phyloP scores from a whole-genome alignment of 2,797 vertebrate species.

The Gadopsis bispinosus region DNA sequence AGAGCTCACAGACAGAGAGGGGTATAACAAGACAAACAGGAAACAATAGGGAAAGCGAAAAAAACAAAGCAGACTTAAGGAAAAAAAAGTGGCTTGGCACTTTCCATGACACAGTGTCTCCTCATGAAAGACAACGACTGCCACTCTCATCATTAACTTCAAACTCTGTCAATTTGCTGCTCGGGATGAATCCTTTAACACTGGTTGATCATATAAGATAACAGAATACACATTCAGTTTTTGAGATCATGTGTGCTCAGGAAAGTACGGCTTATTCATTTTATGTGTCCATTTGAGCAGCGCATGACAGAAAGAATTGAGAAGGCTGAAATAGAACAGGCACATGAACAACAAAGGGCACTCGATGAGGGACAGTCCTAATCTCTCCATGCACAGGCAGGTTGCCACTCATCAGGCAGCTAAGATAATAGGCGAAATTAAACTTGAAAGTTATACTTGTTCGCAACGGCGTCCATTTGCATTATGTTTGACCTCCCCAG shows the following conservation, averaged over 20 bases:
- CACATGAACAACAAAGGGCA: slow-evolving; percentile 7
- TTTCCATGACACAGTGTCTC: too few species aligned
- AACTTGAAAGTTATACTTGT: slow-evolving; percentile 62
- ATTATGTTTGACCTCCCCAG: slow-evolving; percentile 78
- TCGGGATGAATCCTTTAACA: not conserved
- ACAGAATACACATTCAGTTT: not conserved
- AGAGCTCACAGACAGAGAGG: too few species aligned
- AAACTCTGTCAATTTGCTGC: not conserved
- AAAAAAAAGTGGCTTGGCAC: too few species aligned
- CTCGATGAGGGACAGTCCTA: slow-evolving; percentile 39
- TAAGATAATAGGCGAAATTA: slow-evolving; percentile 62
- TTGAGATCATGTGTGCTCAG: not conserved
- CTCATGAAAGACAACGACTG: not conserved
- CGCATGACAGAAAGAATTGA: slow-evolving; percentile 24
- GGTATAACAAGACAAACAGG: too few species aligned
- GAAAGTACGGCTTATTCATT: slow-evolving; percentile 12
- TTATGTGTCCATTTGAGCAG: slow-evolving; percentile 15
- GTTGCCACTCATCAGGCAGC: slow-evolving; percentile 45
- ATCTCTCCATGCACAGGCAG: slow-evolving; percentile 51
- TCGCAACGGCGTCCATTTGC: slow-evolving; percentile 71
- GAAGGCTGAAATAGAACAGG: slow-evolving; percentile 6
- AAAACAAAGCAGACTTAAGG: too few species aligned
- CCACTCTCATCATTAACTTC: not conserved
- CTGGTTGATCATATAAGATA: slow-evolving; percentile 6
- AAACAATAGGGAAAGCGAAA: too few species aligned